Percentiles rank a stretch among this genome's conserved stretches.
Evolutionary conservation across 2,888 invertebrate genomes (phyloP).

Genomic region (Drosophila limbata): DNA sequence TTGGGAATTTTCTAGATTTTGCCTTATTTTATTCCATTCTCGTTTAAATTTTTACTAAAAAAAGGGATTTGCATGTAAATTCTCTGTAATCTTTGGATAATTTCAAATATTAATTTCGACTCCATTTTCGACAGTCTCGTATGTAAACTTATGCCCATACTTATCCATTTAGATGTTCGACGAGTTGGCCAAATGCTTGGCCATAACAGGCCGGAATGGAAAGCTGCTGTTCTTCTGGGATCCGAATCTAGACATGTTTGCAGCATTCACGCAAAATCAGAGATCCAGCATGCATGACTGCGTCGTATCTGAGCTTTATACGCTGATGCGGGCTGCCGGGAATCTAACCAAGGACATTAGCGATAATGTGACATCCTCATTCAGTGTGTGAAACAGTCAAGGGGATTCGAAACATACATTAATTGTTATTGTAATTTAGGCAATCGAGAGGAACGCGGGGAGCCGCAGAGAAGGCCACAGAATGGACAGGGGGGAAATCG

Average conservation of each 20-base stretch:
- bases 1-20: too few species aligned
- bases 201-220: slow-evolving; percentile 14
- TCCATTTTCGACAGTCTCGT: neutral
- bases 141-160: too few species aligned
- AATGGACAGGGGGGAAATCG: neutral
- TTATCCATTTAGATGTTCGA: slow-evolving; percentile 61
- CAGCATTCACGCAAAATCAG: slow-evolving; percentile 33
- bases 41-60: too few species aligned
- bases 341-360: slow-evolving; percentile 41
- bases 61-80: neutral
- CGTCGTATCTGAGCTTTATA: slow-evolving; percentile 27
- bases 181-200: slow-evolving; percentile 48
- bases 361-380: slow-evolving; percentile 21
- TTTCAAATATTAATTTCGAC: neutral
- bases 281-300: slow-evolving; percentile 57
- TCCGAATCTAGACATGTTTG: slow-evolving; percentile 65
- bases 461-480: slow-evolving; percentile 8
- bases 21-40: too few species aligned
- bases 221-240: slow-evolving; percentile 75
- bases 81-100: neutral
- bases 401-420: too few species aligned
- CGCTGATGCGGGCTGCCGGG: slow-evolving; percentile 42
- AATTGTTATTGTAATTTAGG: too few species aligned
- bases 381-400: slow-evolving; percentile 46
- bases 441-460: slow-evolving; percentile 17